These are phyloP conservation scores for Neria commutata DNA, from an alignment of 2,888 invertebrate genomes.

Conservation along the genomic window DNA sequence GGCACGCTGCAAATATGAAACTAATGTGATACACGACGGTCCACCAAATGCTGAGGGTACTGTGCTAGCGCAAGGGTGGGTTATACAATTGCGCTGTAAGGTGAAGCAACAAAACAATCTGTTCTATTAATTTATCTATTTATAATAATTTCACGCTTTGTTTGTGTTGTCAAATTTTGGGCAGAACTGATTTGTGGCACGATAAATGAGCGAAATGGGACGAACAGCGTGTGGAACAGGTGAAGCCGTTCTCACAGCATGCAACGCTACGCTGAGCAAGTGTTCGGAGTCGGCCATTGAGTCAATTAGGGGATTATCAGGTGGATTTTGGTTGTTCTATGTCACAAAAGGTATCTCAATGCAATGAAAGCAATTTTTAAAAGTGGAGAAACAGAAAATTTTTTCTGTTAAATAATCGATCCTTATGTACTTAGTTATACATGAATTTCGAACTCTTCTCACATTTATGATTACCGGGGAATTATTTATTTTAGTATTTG, in stretches of 20 bases:
- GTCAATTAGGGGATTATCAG: constrained; percentile 26
- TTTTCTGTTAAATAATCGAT: no score
- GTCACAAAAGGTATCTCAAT: no score
- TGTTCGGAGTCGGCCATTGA: neutral
- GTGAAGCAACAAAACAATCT: no score
- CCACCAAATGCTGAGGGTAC: no score
- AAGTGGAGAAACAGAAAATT: no score
- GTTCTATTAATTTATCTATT: constrained; percentile 28
- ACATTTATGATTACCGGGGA: no score
- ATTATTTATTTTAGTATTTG: no score
- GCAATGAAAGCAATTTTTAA: no score
- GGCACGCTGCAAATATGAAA: neutral
- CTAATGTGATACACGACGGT: no score
- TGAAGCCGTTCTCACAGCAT: constrained; percentile 23
- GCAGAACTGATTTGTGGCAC: constrained; percentile 5
- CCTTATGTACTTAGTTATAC: no score
- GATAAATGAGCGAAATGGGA: constrained; percentile 14
- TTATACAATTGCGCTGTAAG: neutral
- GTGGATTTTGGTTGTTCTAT: constrained; percentile 12
- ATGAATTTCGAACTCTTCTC: no score
- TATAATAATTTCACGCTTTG: constrained; percentile 53
- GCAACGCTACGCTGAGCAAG: neutral
- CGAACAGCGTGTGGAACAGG: constrained; percentile 19
- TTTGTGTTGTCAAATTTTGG: constrained; percentile 42
- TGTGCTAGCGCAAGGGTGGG: neutral